Base-by-base conservation (phyloP, 2,113 vertebrate species). In the Callorhinus ursinus region DNA sequence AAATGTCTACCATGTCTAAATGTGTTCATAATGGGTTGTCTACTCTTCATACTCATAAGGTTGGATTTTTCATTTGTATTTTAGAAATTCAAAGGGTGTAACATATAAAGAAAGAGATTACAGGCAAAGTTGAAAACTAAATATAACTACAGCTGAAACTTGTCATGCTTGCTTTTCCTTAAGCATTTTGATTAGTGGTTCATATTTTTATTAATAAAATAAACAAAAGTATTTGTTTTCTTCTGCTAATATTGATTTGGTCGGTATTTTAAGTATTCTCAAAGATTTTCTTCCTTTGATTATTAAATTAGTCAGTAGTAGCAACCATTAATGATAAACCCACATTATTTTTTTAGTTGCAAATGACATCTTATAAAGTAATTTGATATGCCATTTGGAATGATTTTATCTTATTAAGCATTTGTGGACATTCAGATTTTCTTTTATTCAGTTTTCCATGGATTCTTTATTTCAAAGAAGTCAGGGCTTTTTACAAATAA, bases 381-480 rank as follows among this genome's bases (percentile, higher is more conserved):
- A 79, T 46, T 92, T 90, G 3, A 55, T 39, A 77, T 14, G 5
- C 1, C 0, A 4, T 42, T 95, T 83, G 84, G 22, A 96, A 86
- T 77, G 8, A 55, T 57, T 90, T 36, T 89, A 18, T 42, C 71
- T 80, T 90, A 81, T 71, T 77, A 85, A 85, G 14, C 21, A 91
- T 67, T 84, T 82, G 19, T 86, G 53, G 26, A 86, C 3, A 22
- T 79, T 91, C 12, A 49, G 28, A 19, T 80, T 26, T 89, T 65
- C 42, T 90, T 95, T 84, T 28, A 84, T 88, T 80, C 21, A 95
- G 22, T 95, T 95, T 81, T 26, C 33, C 28, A 80, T 16, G 82
- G 33, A 53, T 87, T 59, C 21, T 51, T 88, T 81, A 51, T 90
- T 96, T 95, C 55, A 80, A 88, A 72, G 42, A 65, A 77, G 21